Base-by-base conservation (phyloP, 1,140 invertebrate genomes). In the Drosophila busckii region DNA sequence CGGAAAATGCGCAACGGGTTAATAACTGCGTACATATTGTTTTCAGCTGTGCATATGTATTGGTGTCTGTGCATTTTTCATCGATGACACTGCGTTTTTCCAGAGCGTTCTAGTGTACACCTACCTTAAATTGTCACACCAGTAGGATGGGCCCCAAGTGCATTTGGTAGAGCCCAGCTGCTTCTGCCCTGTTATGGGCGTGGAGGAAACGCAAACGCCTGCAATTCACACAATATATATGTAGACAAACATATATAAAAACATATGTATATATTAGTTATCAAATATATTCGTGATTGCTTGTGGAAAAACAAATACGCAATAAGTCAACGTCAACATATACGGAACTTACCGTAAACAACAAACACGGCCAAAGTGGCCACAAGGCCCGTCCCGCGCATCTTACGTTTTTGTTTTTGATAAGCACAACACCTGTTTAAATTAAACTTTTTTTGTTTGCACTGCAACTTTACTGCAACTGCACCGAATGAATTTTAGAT, bases 121-220 rank as follows among this genome's bases (percentile, higher is more conserved):
- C 82, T 37, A 86, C 93, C 91, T 93, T 60, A 95, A 88, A 76
- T 94, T 94, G 35, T 91, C 90, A 87, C 94, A 96, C 94, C 94
- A 96, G 65, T 93, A 95, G 0, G 91, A 89, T n/a, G 94, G 94
- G 15, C 94, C 94, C 90, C 92, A 92, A 6, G 93, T 93, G 85
- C 94, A 95, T 85, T 91, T 90, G 52, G 91, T 89, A 4, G 88
- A 68, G 8, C 93, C 93, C n/a, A 84, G 13, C 13, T 54, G 55
- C 25, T 68, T 46, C 32, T 55, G 49, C 19, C 52, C 49, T 20
- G 54, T 62, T 6, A 92, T 31, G 17, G 84, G 84, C 34, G 84
- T 70, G 34, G 70, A 65, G 6, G 46, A 49, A 49, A 63, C 54
- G 34, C 55, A 65, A 34, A 49, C 29, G 56, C 67, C 73, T 78